These are phyloP conservation scores for Apamea monoglypha DNA, from an alignment of 2,888 invertebrate genomes.

Conservation along the genomic window DNA sequence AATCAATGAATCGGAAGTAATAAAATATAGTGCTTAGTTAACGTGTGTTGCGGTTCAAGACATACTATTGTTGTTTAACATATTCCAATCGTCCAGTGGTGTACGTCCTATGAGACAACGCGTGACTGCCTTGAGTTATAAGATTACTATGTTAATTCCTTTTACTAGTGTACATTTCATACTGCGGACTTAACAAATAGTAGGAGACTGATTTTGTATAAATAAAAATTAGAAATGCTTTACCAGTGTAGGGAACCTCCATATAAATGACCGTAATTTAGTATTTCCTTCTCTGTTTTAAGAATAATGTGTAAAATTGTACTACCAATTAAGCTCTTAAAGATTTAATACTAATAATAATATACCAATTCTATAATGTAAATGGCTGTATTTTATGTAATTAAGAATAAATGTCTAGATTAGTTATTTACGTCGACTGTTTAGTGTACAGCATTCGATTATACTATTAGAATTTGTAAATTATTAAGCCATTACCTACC, in stretches of 20 bases:
- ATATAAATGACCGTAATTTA: slow-evolving; percentile 75
- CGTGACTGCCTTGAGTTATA: slow-evolving; percentile 78
- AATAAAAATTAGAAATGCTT: slow-evolving; percentile 85
- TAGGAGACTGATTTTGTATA: slow-evolving; percentile 90
- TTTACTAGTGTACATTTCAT: slow-evolving; percentile 75
- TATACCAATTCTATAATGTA: slow-evolving; percentile 86
- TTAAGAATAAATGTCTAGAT: slow-evolving; percentile 76
- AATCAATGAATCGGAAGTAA: slow-evolving; percentile 65
- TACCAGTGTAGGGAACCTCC: slow-evolving; percentile 83
- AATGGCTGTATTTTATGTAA: slow-evolving; percentile 87
- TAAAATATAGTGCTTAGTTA: slow-evolving; percentile 71
- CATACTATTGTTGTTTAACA: slow-evolving; percentile 72
- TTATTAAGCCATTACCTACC: slow-evolving; percentile 87
- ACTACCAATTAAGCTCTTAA: slow-evolving; percentile 73
- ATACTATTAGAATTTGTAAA: slow-evolving; percentile 86
- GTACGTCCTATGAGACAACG: slow-evolving; percentile 81
- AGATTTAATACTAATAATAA: slow-evolving; percentile 74
- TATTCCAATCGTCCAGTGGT: slow-evolving; percentile 83
- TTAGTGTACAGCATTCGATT: slow-evolving; percentile 86
- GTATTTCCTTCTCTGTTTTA: slow-evolving; percentile 71
- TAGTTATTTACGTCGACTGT: slow-evolving; percentile 82
- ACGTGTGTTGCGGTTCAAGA: slow-evolving; percentile 67
- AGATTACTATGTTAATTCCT: slow-evolving; percentile 72
- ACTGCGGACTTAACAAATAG: slow-evolving; percentile 86
- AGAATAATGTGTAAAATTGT: slow-evolving; percentile 74